Evolutionary conservation across 2,888 invertebrate genomes (phyloP).

Genomic region (Neelides folsomi): DNA sequence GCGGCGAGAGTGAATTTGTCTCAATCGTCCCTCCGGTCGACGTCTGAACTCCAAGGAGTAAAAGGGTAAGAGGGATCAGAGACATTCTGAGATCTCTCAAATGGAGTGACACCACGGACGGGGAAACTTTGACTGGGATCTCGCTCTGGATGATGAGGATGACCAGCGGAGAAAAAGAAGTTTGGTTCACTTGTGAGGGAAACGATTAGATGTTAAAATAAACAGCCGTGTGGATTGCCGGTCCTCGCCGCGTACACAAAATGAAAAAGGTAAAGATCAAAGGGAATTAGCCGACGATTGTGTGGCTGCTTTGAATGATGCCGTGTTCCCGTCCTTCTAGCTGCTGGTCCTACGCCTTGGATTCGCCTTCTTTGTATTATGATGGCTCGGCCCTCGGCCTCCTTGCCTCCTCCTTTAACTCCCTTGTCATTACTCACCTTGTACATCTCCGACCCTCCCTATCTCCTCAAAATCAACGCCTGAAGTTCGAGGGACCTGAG

Average conservation of each 20-base stretch:
- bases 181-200: slow-evolving; percentile 13
- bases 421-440: neutral
- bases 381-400: neutral
- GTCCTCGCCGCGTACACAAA: slow-evolving; percentile 23
- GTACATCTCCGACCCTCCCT: slow-evolving; percentile 1
- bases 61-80: neutral
- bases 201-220: slow-evolving; percentile 33
- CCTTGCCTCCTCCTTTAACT: neutral
- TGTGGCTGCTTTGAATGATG: slow-evolving; percentile 9
- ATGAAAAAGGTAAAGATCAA: slow-evolving; percentile 33
- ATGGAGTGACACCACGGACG: neutral
- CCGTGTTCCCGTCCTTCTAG: slow-evolving; percentile 8
- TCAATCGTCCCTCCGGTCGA: neutral
- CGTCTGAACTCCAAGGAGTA: neutral
- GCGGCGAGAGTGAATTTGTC: neutral
- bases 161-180: slow-evolving; percentile 20
- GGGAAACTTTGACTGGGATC: neutral
- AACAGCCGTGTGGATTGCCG: slow-evolving; percentile 18
- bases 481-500: too few species aligned
- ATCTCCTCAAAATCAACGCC: neutral
- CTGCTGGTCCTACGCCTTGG: too few species aligned
- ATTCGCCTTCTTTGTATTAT: too few species aligned
- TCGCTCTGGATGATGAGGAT: slow-evolving; percentile 13
- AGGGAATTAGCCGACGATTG: slow-evolving; percentile 29
- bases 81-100: neutral